Evolutionary conservation across 2,797 vertebrate genomes (phyloP), one percentile per base, ranked within the genome.

Genomic region (Chaunax sp.): DNA sequence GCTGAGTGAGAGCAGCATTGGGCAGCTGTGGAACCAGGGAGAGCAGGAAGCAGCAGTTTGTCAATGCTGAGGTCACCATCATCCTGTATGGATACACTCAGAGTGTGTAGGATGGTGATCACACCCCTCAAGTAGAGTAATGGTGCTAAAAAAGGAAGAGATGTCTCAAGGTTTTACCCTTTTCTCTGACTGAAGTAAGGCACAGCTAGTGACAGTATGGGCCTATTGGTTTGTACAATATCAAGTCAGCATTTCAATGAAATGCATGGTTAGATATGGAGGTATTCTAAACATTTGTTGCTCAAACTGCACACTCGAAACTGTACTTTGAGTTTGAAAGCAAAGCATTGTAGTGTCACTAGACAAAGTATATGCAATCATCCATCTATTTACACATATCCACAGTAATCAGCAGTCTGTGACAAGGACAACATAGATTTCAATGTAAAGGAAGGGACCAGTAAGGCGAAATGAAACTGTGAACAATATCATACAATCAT

Each of bases 1-100:
- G 83, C 91, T 80, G 9, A 90, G 73, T 7, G 88, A 87, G 71
- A 80, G 67, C 55, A 68, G 35, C 13, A 8, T 80, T 6, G 58
- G 78, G 12, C 62, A 85, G 25, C 81, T 90, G 73, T 84, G 81
- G 65, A 69, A 76, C 53, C 82, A 90, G 66, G 89, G 87, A 68
- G 78, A 87, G 56, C 83, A 71, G 51, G 87, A 82, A 22, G 25
- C 46, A 5, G 38, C 51, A 28, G 23, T 57, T 11, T 92, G 91
- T 82, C 87, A 82, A 3, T 92, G 91, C 69, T 92, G 81, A 92
- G 53, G 49, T 76, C 38, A 41, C 8, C 38, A 30, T 8, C 30
- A 25, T 50, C 20, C 14, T 63, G 16, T 53, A 19, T 25, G 23
- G 26, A 25, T 68, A 47, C 28, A 37, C 16, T 40, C 9, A n/a